phyloP scores from a whole-genome alignment of 1,140 invertebrate genomes.

The Phenacoccus solenopsis region DNA sequence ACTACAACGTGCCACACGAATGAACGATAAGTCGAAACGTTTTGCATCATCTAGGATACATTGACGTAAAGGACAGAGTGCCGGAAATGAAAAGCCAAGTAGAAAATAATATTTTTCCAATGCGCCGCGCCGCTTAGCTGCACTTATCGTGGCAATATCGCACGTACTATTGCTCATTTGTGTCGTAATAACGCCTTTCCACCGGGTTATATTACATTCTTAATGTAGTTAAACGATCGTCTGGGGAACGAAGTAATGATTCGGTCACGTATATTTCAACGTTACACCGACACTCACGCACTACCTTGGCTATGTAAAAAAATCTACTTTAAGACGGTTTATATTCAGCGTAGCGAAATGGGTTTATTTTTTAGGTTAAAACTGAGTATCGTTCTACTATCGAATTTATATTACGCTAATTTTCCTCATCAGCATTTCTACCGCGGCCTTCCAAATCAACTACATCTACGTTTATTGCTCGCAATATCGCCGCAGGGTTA shows the following conservation, averaged over 20 bases:
- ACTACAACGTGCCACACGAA: neutral
- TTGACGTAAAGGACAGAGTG: neutral
- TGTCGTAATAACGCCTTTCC: neutral
- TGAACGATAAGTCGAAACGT: neutral
- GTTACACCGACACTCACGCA: neutral
- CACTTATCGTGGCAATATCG: neutral
- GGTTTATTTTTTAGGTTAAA: neutral
- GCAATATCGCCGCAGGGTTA: too few species aligned
- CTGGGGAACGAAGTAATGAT: slow-evolving; percentile 12
- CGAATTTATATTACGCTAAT: neutral
- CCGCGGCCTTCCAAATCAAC: too few species aligned
- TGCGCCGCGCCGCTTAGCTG: neutral
- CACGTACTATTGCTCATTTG: slow-evolving; percentile 10
- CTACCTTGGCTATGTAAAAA: neutral
- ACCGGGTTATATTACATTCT: slow-evolving; percentile 8
- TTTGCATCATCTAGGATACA: neutral
- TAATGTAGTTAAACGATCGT: slow-evolving; percentile 13
- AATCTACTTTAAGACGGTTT: neutral
- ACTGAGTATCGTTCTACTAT: neutral
- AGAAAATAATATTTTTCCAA: slow-evolving; percentile 9
- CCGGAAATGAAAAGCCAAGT: neutral
- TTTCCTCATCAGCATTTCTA: neutral
- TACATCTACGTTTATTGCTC: too few species aligned
- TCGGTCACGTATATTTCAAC: slow-evolving; percentile 11
- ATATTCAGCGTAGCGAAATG: neutral